Percentiles rank a stretch among this genome's conserved stretches.
These are phyloP conservation scores for Saccopteryx bilineata DNA, from an alignment of 2,113 vertebrate genomes.

Conservation along the genomic window DNA sequence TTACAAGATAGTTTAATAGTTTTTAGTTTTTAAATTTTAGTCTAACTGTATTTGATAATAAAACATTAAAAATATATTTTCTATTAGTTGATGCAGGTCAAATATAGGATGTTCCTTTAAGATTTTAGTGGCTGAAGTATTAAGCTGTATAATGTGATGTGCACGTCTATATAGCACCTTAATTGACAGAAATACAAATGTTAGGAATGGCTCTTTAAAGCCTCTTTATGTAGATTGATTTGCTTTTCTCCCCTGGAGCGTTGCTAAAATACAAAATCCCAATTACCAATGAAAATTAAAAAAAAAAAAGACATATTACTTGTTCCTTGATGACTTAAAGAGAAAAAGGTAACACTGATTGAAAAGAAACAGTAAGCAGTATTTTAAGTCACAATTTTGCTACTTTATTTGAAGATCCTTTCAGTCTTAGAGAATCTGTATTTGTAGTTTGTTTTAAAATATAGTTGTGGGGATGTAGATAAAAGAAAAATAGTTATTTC, in stretches of 20 bases:
- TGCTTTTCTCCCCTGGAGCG: not conserved
- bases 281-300: not conserved
- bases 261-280: conserved; percentile 24
- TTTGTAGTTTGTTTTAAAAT: not conserved
- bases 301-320: not conserved
- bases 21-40: not conserved
- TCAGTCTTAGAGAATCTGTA: not conserved
- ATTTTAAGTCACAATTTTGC: not conserved
- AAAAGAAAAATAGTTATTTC: not conserved
- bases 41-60: not conserved
- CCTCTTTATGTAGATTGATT: conserved; percentile 62
- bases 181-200: conserved; percentile 64
- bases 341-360: not conserved
- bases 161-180: conserved; percentile 41
- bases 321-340: not conserved
- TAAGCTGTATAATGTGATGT: conserved; percentile 63
- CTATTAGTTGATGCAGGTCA: not conserved
- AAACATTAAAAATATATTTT: not conserved
- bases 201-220: conserved; percentile 10
- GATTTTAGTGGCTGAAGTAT: conserved; percentile 62
- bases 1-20: not conserved
- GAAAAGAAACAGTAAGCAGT: not conserved
- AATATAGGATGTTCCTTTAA: conserved; percentile 49
- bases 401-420: conserved; percentile 32
- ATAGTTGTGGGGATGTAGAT: not conserved